Evolutionary conservation across 2,888 invertebrate species (phyloP), one percentile per base, ranked within the genome.

Genomic region (Dasysyrphus tricinctus): DNA sequence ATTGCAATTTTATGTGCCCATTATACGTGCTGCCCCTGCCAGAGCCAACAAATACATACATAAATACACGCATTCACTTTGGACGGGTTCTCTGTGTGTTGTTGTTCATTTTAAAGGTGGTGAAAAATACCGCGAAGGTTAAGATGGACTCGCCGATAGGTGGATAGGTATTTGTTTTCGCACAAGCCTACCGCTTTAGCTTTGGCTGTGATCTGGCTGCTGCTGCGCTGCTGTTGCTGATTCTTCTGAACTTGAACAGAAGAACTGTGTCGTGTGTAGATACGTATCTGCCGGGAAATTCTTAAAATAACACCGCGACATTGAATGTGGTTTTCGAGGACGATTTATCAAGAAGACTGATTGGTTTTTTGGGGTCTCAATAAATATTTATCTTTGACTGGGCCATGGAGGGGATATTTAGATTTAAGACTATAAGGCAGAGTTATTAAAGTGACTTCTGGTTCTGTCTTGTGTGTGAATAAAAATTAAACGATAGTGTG

Each of bases 1-100:
- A 88, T 88, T 88, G 86, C 86, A 88, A 80, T 88, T 88, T 88
- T 82, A 88, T 86, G 88, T 75, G 86, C 76, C 80, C 79, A 81
- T 85, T 83, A 76, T 83, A 76, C 79, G 74, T 79, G 78, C 47
- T 65, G 54, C 24, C 51, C 1, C 24, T 51, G 67, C 51, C 63
- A n/a, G 24, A 37, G 51, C 75, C 32, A 65, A 75, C 72, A 67
- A 32, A 59, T 49, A 42, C 69, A 70, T 34, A 59, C 29, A 37
- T 3, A 59, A 16, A 24, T 3, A 39, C 61, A n/a, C 7, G 34
- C 32, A 63, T 19, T 19, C 51, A 57, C 11, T 44, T 5, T 34
- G 47, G 14, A 19, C 32, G 7, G 39, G 24, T 14, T 24, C 47
- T n/a, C 6, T 19, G 63, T 8, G 3, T 39, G 34, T 39, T 61